Base-by-base conservation (phyloP, 2,113 vertebrate species). In the Apodemus sylvaticus region DNA sequence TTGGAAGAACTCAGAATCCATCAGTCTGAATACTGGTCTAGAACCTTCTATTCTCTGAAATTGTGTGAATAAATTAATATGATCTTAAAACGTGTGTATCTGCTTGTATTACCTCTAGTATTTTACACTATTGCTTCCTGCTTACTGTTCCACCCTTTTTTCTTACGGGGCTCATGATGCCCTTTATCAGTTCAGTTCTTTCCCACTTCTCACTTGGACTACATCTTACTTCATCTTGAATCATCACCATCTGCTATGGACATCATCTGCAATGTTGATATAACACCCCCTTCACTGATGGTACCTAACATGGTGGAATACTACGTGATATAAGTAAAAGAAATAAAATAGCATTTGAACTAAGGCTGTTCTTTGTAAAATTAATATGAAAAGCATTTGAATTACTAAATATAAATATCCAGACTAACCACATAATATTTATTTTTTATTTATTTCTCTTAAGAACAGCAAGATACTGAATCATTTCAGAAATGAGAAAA, bases 401-500 rank as follows among this genome's bases (percentile, higher is more conserved):
- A 14, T 78, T 94, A 68, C 66, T 90, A 95, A 86, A 93, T 89
- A 7, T 11, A 9, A 90, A 60, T 34, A 60, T 66, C 4, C 71
- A 6, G 19, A n/a, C 53, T 48, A 51, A 70, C 36, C 51, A 17
- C 42, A 62, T 89, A 51, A 22, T 66, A 3, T 64, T 8, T 39
- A 86, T 85, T 45, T 88, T 48, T 83, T 36, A 92, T 70, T 53
- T 95, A 82, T 94, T 94, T 48, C 16, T 79, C 42, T 48, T 51
- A 79, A 62, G 5, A 68, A 79, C 13, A 14, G 11, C n/a, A 83
- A 45, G 82, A 68, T 64, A 79, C 13, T 68, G 26, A 73, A 86
- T 66, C 17, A 79, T 45, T 95, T 96, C 42, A 78, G 60, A 94
- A 96, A 90, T 22, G 12, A 88, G 14, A 22, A 70, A 87, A 94